Evolutionary conservation across 2,888 invertebrate species (phyloP).

Genomic region (Selenia dentaria): DNA sequence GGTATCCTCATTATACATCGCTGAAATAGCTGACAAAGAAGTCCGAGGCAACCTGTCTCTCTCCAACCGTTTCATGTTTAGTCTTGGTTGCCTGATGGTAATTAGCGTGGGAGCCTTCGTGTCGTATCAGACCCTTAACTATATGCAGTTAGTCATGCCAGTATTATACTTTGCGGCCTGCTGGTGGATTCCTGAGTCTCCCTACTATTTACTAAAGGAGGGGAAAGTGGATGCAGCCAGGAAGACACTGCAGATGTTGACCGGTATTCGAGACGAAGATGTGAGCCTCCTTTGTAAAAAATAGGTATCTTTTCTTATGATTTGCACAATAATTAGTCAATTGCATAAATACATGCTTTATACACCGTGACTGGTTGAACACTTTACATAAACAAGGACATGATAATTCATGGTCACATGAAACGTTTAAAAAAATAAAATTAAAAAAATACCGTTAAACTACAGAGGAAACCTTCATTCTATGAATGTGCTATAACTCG

Average conservation of each 20-base stretch:
- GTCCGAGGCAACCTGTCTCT: slow-evolving; percentile 63
- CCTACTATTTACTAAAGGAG: slow-evolving; percentile 82
- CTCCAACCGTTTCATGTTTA: slow-evolving; percentile 56
- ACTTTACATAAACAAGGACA: no score
- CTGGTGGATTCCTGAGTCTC: slow-evolving; percentile 84
- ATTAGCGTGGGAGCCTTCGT: slow-evolving; percentile 66
- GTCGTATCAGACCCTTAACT: slow-evolving; percentile 61
- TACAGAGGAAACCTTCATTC: no score
- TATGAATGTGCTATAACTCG: no score
- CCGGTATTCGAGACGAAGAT: slow-evolving; percentile 55
- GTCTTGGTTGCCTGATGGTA: slow-evolving; percentile 64
- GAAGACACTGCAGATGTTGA: slow-evolving; percentile 59
- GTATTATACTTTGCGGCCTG: slow-evolving; percentile 72
- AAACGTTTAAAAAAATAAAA: no score
- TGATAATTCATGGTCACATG: no score
- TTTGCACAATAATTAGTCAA: no score
- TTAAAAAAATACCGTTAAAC: no score
- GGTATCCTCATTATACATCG: slow-evolving; percentile 68
- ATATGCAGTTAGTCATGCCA: slow-evolving; percentile 68
- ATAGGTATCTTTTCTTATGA: no score
- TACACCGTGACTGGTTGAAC: no score
- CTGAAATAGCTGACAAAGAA: slow-evolving; percentile 73
- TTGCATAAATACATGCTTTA: no score
- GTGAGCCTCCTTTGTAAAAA: slow-evolving; percentile 34
- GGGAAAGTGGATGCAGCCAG: slow-evolving; percentile 69